phyloP scores from a whole-genome alignment of 2,888 invertebrate genomes.

The Ichneumon xanthorius region DNA sequence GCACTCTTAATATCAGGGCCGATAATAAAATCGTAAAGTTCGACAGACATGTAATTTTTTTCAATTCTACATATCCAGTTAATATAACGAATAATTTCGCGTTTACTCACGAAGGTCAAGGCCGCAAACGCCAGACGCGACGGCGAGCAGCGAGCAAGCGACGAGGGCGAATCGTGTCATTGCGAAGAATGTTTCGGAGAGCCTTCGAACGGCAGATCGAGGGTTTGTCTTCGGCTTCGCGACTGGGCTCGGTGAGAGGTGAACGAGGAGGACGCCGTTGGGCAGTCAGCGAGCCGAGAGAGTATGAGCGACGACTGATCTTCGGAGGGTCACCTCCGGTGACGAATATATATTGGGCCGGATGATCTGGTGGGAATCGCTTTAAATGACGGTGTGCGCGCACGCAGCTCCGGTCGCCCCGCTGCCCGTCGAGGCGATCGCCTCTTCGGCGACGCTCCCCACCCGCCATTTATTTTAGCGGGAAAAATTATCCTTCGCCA shows the following conservation, averaged over 20 bases:
- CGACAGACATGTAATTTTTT: too few relatives aligned
- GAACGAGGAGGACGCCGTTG: not conserved
- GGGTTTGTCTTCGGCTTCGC: not conserved
- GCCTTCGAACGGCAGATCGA: not conserved
- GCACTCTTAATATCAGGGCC: too few relatives aligned
- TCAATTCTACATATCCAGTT: not conserved
- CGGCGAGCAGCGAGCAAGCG: conserved; percentile 38
- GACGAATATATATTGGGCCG: conserved; percentile 71
- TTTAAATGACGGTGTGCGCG: conserved; percentile 71
- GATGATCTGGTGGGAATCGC: conserved; percentile 79
- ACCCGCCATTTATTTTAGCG: conserved; percentile 69
- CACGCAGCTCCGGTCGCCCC: conserved; percentile 56
- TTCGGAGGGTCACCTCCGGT: conserved; percentile 47
- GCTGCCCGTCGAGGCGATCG: not conserved
- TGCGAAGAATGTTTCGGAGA: not conserved
- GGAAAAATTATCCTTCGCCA: conserved; percentile 75
- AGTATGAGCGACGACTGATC: conserved; percentile 63
- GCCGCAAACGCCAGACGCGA: conserved; percentile 57
- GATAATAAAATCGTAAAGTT: too few relatives aligned
- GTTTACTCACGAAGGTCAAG: conserved; percentile 78
- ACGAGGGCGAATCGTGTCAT: conserved; percentile 55
- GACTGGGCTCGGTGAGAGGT: too few relatives aligned
- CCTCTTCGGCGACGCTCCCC: conserved; percentile 50
- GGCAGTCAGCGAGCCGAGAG: conserved; percentile 34
- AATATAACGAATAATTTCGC: not conserved